Evolutionary conservation across 2,888 invertebrate genomes (phyloP), one percentile per base, ranked within the genome.

Genomic region (Frankliniella fusca): DNA sequence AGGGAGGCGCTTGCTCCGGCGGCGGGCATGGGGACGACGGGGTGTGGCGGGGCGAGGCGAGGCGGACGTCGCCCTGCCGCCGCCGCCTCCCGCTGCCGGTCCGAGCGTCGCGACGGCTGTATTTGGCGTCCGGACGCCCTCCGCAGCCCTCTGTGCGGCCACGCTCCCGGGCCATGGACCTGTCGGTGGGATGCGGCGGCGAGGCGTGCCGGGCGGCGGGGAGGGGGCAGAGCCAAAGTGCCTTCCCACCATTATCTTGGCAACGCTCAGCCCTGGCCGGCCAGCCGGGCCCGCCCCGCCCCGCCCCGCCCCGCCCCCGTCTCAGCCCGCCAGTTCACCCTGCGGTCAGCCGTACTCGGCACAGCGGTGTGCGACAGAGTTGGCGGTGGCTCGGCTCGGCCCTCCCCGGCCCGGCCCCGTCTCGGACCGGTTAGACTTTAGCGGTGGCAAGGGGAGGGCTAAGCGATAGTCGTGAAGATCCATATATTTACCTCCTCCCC

Each of bases 201-300:
- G 27, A 9, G 70, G 70, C 27, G 70, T 54, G 50, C 10, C 50
- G 70, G 70, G 70, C 70, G 27, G 70, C 7, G 10, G 70, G 23
- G 70, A 27, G 8, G 70, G 12, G 70, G 23, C 27, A 76, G 70
- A 27, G 27, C 70, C 70, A 76, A 76, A 76, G 70, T 76, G 70
- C 70, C 70, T 76, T 76, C 23, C 70, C 70, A 9, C 70, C 70
- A 76, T 76, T 76, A 76, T 76, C 70, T 76, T 76, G 70, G 70
- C 70, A 76, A 27, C 27, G 70, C 70, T 27, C 23, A 76, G 70
- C 27, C 70, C n/a, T 23, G 27, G 61, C 61, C 61, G 38, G 38
- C 38, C 38, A 38, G 38, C 38, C 38, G 38, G 2, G 38, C 70
- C 70, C 70, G 70, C 27, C 27, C 27, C 70, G 15, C 27, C 9